A percentile compares a stretch with the other conserved stretches of the same genome.
Conservation (phyloP, 2,797 vertebrate species). For the Chaunax sp. region DNA sequence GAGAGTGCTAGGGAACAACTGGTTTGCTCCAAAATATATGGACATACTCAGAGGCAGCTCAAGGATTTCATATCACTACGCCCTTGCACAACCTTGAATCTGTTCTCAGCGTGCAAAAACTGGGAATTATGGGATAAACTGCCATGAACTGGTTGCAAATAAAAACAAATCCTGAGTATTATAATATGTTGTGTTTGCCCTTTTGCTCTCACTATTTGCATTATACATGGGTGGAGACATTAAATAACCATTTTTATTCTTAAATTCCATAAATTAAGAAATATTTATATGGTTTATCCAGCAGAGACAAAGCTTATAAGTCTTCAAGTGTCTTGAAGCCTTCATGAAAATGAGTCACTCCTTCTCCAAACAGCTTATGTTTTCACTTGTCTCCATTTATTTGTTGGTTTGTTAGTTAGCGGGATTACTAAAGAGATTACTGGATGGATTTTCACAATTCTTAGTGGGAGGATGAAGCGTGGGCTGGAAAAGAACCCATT, state of each 20-base stretch:
- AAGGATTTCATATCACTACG: constrained; percentile 35
- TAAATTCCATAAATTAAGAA: no score
- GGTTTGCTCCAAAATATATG: constrained; percentile 41
- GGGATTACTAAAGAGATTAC: no score
- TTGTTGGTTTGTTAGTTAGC: no score
- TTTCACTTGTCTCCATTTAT: no score
- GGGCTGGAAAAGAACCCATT: no score
- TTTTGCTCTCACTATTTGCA: constrained; percentile 17
- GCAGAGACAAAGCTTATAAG: neutral
- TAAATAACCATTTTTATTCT: neutral
- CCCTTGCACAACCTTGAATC: constrained; percentile 16
- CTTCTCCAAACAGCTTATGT: no score
- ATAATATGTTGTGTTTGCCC: neutral
- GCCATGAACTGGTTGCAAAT: constrained; percentile 5
- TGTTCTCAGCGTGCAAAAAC: neutral
- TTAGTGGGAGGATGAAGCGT: no score
- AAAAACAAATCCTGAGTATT: constrained; percentile 15
- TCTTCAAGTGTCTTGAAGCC: neutral
- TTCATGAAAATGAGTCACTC: neutral
- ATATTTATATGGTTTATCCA: neutral
- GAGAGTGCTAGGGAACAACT: constrained; percentile 61
- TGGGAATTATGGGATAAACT: constrained; percentile 3
- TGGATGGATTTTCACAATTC: no score
- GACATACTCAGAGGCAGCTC: constrained; percentile 30
- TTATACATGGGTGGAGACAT: neutral